Conservation (phyloP, 2,797 vertebrate genomes). For the Lerista edwardsae region DNA sequence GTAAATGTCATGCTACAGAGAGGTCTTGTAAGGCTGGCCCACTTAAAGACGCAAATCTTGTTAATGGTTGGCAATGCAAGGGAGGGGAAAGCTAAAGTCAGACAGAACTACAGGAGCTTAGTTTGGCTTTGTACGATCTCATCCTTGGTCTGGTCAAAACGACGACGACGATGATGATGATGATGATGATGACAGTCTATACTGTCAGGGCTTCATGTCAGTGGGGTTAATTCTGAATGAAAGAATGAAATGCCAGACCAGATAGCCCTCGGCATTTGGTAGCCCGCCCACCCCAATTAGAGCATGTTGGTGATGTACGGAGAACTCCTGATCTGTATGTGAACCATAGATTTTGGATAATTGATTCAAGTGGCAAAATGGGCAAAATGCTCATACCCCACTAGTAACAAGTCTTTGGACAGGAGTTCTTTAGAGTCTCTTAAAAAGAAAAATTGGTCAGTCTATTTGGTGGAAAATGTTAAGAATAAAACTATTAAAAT, state of each 20-base stretch:
- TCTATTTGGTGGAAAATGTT: background rate
- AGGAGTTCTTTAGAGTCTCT: background rate
- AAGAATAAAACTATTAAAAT: background rate
- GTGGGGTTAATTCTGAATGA: slow-evolving; percentile 39
- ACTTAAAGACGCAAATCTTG: slow-evolving; percentile 24
- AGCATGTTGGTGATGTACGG: too few relatives aligned
- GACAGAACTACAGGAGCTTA: slow-evolving; percentile 13
- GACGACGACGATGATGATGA: slow-evolving; percentile 25
- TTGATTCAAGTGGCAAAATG: background rate
- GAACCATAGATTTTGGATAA: too few relatives aligned
- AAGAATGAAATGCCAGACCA: slow-evolving; percentile 14
- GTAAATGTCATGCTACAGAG: background rate
- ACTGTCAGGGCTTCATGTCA: slow-evolving; percentile 36
- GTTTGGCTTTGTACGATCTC: slow-evolving; percentile 51
- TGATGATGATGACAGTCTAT: background rate
- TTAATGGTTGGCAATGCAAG: background rate
- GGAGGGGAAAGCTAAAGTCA: background rate
- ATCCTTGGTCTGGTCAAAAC: slow-evolving; percentile 58
- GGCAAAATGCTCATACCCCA: background rate
- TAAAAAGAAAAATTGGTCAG: rapidly evolving
- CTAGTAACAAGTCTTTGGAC: background rate
- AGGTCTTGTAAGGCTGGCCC: slow-evolving; percentile 4
- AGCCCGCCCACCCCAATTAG: background rate
- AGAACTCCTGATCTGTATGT: too few relatives aligned
- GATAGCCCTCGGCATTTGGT: background rate